Evolutionary conservation across 2,797 vertebrate species (phyloP).

Genomic region (Siniperca obscura): DNA sequence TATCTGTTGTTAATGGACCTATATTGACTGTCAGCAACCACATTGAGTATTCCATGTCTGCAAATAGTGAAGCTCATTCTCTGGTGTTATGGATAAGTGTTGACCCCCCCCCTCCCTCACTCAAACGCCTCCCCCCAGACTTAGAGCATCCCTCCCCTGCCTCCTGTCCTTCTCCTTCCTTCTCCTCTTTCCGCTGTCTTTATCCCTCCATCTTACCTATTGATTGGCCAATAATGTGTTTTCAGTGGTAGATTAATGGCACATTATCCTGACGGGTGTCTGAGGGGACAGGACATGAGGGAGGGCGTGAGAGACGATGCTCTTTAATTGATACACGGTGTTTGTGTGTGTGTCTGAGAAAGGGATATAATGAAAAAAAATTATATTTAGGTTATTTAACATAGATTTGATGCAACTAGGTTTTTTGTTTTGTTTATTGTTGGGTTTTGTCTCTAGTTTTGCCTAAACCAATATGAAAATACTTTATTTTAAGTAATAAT

Average conservation of each 20-base stretch:
- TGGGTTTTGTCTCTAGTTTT: not conserved
- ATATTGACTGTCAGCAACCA: slow-evolving; percentile 91
- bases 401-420: not conserved
- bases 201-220: slow-evolving; percentile 75
- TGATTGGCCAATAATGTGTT: slow-evolving; percentile 85
- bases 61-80: slow-evolving; percentile 66
- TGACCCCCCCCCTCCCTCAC: slow-evolving; percentile 29
- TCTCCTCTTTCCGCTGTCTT: slow-evolving; percentile 76
- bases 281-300: slow-evolving; percentile 79
- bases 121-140: slow-evolving; percentile 63
- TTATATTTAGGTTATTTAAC: not conserved
- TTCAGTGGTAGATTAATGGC: slow-evolving; percentile 84
- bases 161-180: slow-evolving; percentile 69
- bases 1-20: slow-evolving; percentile 91
- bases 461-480: not conserved
- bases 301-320: slow-evolving; percentile 71
- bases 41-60: slow-evolving; percentile 88
- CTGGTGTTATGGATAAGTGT: slow-evolving; percentile 78
- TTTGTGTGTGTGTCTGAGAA: slow-evolving; percentile 8
- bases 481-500: not conserved
- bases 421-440: not conserved
- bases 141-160: slow-evolving; percentile 60
- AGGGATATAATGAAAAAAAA: not conserved
- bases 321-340: slow-evolving; percentile 76
- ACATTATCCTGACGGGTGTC: slow-evolving; percentile 84